phyloP scores from a whole-genome alignment of 2,888 invertebrate species.

The Cephalotes varians region DNA sequence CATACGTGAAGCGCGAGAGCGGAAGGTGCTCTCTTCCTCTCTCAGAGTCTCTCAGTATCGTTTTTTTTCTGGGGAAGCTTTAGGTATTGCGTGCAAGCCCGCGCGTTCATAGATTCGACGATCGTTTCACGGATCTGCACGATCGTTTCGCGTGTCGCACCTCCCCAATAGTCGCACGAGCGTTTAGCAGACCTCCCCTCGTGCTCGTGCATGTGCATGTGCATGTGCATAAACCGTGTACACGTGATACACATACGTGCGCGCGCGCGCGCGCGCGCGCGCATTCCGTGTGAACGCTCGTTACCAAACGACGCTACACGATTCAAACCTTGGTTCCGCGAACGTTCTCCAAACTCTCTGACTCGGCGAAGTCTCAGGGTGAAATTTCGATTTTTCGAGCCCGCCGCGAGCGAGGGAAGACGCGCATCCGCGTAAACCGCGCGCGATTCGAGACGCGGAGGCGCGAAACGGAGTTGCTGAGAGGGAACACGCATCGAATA shows the following conservation, averaged over 20 bases:
- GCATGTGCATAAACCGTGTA: constrained; percentile 14
- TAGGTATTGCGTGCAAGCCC: constrained; percentile 39
- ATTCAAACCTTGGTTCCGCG: background rate
- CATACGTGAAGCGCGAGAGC: constrained; percentile 82
- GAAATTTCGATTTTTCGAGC: constrained; percentile 15
- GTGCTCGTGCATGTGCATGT: constrained; percentile 23
- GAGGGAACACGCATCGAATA: too few species aligned
- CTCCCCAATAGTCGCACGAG: background rate
- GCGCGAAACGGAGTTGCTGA: background rate
- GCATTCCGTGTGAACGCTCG: constrained; percentile 13
- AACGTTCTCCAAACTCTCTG: background rate
- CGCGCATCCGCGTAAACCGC: background rate
- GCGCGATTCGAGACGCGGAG: background rate
- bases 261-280: background rate
- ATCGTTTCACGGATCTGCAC: constrained; percentile 8
- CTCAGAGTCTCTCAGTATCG: constrained; percentile 7
- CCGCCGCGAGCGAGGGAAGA: background rate
- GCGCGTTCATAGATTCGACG: background rate
- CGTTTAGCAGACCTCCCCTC: background rate
- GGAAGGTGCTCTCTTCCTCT: constrained; percentile 73
- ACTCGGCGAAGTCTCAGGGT: background rate
- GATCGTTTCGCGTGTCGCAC: constrained; percentile 20
- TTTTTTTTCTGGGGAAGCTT: constrained; percentile 9
- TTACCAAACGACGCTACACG: background rate
- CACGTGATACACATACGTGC: background rate